These are phyloP conservation scores for Thalassaphorura encarpata DNA, from an alignment of 1,140 invertebrate species.

Conservation along the genomic window DNA sequence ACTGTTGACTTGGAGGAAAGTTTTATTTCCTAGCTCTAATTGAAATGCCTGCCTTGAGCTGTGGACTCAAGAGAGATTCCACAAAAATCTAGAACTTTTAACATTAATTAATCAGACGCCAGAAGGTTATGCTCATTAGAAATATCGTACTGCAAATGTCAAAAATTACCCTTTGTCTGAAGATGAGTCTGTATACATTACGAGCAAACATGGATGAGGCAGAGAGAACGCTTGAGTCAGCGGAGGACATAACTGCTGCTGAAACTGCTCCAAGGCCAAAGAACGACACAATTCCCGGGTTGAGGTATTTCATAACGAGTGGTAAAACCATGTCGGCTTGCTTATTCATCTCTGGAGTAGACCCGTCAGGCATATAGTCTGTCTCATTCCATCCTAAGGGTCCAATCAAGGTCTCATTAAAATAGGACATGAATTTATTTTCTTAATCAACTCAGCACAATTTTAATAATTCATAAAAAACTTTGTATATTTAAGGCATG, in stretches of 20 bases:
- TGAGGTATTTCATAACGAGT: constrained; percentile 61
- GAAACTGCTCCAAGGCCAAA: constrained; percentile 67
- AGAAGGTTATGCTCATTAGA: constrained; percentile 8
- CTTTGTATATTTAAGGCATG: not conserved
- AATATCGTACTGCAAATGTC: not conserved
- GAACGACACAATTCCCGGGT: constrained; percentile 53
- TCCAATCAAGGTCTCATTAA: not conserved
- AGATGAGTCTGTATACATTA: constrained; percentile 63
- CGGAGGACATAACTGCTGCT: constrained; percentile 72
- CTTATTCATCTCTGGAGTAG: constrained; percentile 37
- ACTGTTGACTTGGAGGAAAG: too few relatives aligned
- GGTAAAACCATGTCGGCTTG: constrained; percentile 57
- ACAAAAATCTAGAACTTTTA: constrained; percentile 14
- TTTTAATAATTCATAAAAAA: constrained; percentile 13
- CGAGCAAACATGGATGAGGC: constrained; percentile 71
- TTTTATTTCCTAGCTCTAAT: too few relatives aligned
- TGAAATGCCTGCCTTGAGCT: too few relatives aligned
- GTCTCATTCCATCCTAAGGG: constrained; percentile 52
- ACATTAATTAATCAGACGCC: not conserved
- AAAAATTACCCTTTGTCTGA: constrained; percentile 52
- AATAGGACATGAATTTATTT: too few relatives aligned
- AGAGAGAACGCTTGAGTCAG: constrained; percentile 63
- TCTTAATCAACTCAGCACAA: too few relatives aligned
- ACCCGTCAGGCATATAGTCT: constrained; percentile 40
- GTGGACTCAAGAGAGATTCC: too few relatives aligned